Evolutionary conservation across 2,888 invertebrate genomes (phyloP), one percentile per base, ranked within the genome.

Genomic region (Yponomeuta cagnagella): DNA sequence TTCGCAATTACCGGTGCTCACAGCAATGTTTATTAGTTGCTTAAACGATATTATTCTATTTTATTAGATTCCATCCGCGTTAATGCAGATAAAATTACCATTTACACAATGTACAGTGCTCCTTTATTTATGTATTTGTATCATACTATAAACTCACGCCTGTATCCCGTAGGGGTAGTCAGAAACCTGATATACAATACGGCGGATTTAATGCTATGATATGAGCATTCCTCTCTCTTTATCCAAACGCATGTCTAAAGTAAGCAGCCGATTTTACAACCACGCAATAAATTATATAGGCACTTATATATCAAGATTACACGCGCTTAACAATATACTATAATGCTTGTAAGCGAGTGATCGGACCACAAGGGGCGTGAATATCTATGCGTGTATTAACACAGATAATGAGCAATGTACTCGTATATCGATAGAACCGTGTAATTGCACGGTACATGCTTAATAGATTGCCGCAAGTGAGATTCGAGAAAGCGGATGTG

Each of bases 401-500:
- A 65, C 33, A 65, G 65, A 65, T 65, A 65, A 65, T 65, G 12
- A 65, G 1, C 10, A 6, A 31, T 65, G 33, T 65, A 23, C 23
- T 23, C 23, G 23, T 23, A 10, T 65, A 33, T 9, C 65, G 48
- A 68, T 65, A 68, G 10, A 68, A 43, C 68, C 23, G 23, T 48
- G 48, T 68, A 23, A 68, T 68, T 48, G 30, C 48, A 68, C 68
- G 12, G 15, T 68, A 48, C 67, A 67, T 58, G 52, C 15, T 58
- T 58, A 58, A 15, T 58, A 58, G 52, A 58, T 58, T 12, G 52
- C 52, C 52, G 52, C 52, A 15, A 58, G 52, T 58, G 52, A 48
- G 68, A 37, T 33, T 68, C 68, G 68, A 68, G 68, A 68, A 43
- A 68, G 68, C 68, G 68, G 68, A 48, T 66, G 48, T 48, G 48